phyloP scores from a whole-genome alignment of 2,797 vertebrate species.

The Poecile montanus region DNA sequence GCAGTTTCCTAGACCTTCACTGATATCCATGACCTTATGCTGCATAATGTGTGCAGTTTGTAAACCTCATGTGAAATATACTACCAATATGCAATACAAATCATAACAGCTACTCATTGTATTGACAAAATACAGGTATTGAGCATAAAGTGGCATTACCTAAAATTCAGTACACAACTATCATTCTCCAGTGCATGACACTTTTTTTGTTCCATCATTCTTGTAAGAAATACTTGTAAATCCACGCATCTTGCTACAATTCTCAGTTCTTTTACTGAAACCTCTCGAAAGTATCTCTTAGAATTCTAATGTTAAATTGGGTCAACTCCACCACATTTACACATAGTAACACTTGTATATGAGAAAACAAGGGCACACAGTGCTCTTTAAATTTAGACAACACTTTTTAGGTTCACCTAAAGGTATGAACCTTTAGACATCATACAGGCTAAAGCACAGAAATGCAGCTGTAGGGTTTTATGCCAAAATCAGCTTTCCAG shows the following conservation, averaged over 20 bases:
- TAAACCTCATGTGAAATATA: background rate
- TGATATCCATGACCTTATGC: background rate
- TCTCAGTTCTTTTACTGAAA: background rate
- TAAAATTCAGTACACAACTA: background rate
- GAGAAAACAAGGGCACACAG: background rate
- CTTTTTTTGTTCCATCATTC: background rate
- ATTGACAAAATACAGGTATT: background rate
- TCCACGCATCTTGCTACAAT: background rate
- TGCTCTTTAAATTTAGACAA: background rate
- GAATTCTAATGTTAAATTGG: background rate
- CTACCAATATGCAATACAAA: background rate
- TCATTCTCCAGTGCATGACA: background rate
- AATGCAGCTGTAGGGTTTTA: background rate
- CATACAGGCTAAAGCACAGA: background rate
- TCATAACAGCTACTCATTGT: background rate
- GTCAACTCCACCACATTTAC: background rate
- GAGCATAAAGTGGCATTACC: background rate
- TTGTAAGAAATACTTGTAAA: background rate
- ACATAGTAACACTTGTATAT: background rate
- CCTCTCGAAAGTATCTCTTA: background rate
- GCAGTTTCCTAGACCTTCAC: background rate
- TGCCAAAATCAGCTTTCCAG: background rate
- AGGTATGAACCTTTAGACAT: background rate
- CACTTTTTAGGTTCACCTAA: too few relatives aligned
- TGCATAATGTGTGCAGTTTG: background rate